phyloP scores from a whole-genome alignment of 2,888 invertebrate genomes.

The Dolichopus griseipennis region DNA sequence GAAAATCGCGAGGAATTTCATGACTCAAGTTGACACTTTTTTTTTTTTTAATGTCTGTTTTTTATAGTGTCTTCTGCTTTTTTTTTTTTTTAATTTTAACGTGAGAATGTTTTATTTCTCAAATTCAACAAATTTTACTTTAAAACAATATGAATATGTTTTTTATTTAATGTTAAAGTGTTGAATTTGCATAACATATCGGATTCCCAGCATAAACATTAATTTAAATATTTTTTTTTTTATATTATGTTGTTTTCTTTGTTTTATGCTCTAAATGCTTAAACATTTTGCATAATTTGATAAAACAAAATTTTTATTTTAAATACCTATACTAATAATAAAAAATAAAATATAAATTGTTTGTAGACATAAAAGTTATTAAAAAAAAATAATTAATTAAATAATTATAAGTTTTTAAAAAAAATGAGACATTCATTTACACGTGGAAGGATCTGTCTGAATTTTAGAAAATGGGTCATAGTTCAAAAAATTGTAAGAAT shows the following conservation, averaged over 20 bases:
- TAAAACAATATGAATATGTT: conserved; percentile 1
- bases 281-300: too few species aligned
- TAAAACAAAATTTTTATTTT: too few species aligned
- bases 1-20: background rate
- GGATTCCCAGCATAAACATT: background rate
- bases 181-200: conserved; percentile 6
- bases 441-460: too few species aligned
- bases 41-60: background rate
- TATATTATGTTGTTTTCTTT: background rate
- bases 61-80: conserved; percentile 10
- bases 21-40: conserved; percentile 10
- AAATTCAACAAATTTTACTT: conserved; percentile 18
- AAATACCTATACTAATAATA: too few species aligned
- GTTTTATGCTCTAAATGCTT: too few species aligned
- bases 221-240: background rate
- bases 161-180: background rate
- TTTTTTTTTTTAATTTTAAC: conserved; percentile 17
- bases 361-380: too few species aligned
- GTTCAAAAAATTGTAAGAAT: too few species aligned
- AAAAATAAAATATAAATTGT: too few species aligned
- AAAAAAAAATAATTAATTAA: too few species aligned
- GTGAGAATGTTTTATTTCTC: conserved; percentile 19
- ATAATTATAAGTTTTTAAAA: too few species aligned
- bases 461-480: too few species aligned
- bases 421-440: too few species aligned